A percentile compares a stretch with the other conserved stretches of the same genome.
Conservation (phyloP, 2,888 invertebrate species). For the Ophioninae sp. region DNA sequence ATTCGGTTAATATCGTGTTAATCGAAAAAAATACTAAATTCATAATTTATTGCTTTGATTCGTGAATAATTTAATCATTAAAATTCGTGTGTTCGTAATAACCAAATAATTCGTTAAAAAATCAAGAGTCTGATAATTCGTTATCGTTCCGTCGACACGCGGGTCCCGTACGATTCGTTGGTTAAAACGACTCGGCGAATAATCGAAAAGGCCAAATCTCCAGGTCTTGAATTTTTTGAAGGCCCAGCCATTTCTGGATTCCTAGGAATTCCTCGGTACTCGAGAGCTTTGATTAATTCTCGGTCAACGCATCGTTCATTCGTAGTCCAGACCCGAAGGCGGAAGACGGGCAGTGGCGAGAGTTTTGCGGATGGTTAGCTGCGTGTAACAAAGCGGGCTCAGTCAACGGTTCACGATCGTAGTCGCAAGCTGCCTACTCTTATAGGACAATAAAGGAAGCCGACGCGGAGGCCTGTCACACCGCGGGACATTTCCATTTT, state of each 20-base stretch:
- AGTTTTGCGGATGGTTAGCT: constrained; percentile 20
- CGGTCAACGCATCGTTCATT: not conserved
- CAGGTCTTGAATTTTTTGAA: not conserved
- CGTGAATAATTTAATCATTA: too few species aligned
- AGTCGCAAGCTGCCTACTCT: constrained; percentile 66
- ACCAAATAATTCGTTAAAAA: too few species aligned
- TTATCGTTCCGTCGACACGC: too few species aligned
- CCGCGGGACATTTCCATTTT: constrained; percentile 79
- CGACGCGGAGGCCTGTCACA: constrained; percentile 69
- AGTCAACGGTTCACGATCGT: constrained; percentile 35
- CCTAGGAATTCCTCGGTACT: not conserved
- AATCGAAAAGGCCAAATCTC: not conserved
- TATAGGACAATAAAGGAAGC: constrained; percentile 69
- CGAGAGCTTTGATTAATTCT: not conserved
- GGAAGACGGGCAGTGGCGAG: constrained; percentile 6
- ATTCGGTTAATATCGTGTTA: too few species aligned
- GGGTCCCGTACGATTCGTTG: too few species aligned
- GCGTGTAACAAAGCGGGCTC: constrained; percentile 2
- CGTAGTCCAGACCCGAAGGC: not conserved
- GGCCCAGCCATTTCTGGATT: not conserved
- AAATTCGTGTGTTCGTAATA: too few species aligned
- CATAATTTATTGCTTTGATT: too few species aligned
- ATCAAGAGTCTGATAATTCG: too few species aligned
- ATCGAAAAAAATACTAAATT: too few species aligned
- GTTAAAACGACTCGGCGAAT: not conserved